phyloP scores from a whole-genome alignment of 1,140 invertebrate genomes.

The Rhynchophorus ferrugineus region DNA sequence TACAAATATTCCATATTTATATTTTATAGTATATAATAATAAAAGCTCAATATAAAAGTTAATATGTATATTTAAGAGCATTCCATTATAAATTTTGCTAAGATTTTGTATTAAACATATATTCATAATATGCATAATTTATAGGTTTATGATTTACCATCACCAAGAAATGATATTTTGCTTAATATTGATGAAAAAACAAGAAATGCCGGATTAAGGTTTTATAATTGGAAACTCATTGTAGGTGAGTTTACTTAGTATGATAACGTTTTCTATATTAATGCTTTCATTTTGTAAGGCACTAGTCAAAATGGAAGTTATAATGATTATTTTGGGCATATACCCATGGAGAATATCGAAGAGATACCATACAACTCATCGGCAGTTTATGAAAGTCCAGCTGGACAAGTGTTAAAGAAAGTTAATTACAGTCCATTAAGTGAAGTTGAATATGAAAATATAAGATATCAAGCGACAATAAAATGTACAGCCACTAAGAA shows the following conservation, averaged over 20 bases:
- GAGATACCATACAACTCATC: conserved; percentile 32
- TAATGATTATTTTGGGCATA: conserved; percentile 36
- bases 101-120: too few species aligned
- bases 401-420: conserved; percentile 30
- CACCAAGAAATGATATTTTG: conserved; percentile 40
- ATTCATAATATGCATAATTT: too few species aligned
- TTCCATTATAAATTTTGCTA: too few species aligned
- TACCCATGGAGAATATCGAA: conserved; percentile 32
- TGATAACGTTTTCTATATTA: neutral
- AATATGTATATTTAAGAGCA: too few species aligned
- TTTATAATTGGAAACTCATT: conserved; percentile 44
- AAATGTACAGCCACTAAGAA: conserved; percentile 36
- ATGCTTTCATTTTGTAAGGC: conserved; percentile 28
- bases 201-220: conserved; percentile 39
- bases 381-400: conserved; percentile 33
- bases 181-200: conserved; percentile 45
- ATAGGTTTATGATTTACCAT: conserved; percentile 40
- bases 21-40: too few species aligned
- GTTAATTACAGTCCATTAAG: conserved; percentile 30
- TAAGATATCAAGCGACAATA: conserved; percentile 36
- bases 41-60: too few species aligned
- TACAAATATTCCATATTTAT: too few species aligned
- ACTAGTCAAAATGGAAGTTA: conserved; percentile 34
- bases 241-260: conserved; percentile 38
- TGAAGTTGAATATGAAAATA: conserved; percentile 31